phyloP scores from a whole-genome alignment of 35 echinoderm and acorn worm species.

The Holothuria glaberrima region DNA sequence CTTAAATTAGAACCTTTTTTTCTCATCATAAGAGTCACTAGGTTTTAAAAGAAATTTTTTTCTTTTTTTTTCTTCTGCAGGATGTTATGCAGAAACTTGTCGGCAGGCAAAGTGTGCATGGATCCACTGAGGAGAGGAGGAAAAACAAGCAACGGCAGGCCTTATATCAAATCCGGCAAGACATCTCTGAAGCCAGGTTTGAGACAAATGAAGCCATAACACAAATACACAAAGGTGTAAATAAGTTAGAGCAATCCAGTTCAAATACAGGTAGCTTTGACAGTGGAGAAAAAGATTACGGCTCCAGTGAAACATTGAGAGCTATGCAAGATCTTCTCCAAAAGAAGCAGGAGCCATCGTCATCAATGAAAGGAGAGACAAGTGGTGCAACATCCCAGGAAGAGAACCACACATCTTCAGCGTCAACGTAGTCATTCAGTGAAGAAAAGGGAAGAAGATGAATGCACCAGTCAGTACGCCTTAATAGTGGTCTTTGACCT shows the following conservation, averaged over 20 bases:
- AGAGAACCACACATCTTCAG: not conserved
- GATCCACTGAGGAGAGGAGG: conserved; percentile 63
- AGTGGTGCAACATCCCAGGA: not conserved
- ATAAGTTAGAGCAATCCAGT: conserved; percentile 35
- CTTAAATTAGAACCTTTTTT: no score
- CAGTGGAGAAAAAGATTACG: conserved; percentile 49
- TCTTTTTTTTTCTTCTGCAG: conserved; percentile 24
- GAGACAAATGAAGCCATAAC: conserved; percentile 76
- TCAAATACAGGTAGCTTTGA: conserved; percentile 46
- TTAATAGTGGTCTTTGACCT: conserved; percentile 18
- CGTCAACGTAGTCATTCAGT: not conserved
- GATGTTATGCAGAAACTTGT: conserved; percentile 81
- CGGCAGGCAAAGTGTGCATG: conserved; percentile 67
- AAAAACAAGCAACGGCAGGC: conserved; percentile 68
- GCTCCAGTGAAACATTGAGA: conserved; percentile 72
- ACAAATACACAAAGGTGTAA: conserved; percentile 67
- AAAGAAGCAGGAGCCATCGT: not conserved
- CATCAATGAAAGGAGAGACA: not conserved
- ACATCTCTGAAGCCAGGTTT: conserved; percentile 77
- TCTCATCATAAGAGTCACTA: no score
- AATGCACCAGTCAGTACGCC: not conserved
- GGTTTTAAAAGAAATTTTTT: not conserved
- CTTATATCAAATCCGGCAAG: conserved; percentile 73
- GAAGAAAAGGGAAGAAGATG: not conserved
- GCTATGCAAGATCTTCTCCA: conserved; percentile 74